phyloP scores from a whole-genome alignment of 2,888 invertebrate genomes.

The Buathra laborator region DNA sequence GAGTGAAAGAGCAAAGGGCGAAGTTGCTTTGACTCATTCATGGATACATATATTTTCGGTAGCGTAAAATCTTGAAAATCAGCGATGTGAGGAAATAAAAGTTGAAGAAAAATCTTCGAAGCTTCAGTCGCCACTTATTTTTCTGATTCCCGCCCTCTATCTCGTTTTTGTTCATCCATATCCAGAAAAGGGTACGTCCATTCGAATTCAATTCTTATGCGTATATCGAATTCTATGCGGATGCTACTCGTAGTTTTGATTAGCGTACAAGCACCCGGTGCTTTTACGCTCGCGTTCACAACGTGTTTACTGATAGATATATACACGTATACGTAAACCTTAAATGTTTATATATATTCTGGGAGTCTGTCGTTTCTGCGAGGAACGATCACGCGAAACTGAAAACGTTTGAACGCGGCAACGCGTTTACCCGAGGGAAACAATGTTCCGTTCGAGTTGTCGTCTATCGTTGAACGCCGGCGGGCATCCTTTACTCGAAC shows the following conservation, averaged over 20 bases:
- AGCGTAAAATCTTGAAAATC: conserved; percentile 24
- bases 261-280: not conserved
- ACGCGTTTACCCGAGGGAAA: conserved; percentile 43
- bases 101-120: not conserved
- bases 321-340: not conserved
- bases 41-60: not conserved
- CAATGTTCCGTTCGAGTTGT: conserved; percentile 60
- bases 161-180: not conserved
- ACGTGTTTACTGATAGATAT: not conserved
- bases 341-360: not conserved
- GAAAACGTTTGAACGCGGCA: conserved; percentile 24
- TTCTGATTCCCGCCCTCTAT: too few relatives aligned
- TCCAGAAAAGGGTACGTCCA: not conserved
- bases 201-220: not conserved
- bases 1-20: conserved; percentile 51
- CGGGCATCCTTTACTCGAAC: conserved; percentile 14
- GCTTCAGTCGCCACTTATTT: not conserved
- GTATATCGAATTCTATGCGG: not conserved
- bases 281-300: not conserved
- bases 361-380: not conserved
- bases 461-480: conserved; percentile 32
- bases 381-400: conserved; percentile 17
- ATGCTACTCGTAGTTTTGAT: not conserved
- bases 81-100: conserved; percentile 11
- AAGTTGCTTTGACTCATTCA: conserved; percentile 58